Evolutionary conservation across 1,140 invertebrate genomes (phyloP).

Genomic region (Brachionus paranguensis): DNA sequence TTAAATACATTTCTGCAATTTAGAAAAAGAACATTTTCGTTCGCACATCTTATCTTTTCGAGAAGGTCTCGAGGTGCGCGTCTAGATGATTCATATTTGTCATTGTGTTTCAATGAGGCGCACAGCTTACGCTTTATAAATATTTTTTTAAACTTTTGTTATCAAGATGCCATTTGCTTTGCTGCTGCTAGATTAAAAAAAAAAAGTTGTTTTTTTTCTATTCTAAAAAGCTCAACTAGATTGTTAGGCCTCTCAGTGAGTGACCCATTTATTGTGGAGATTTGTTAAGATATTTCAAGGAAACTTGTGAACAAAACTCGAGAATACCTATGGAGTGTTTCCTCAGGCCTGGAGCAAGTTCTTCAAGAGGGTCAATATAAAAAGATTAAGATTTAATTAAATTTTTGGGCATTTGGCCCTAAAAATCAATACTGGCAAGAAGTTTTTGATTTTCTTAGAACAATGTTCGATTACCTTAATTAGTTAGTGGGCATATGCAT

Average conservation of each 20-base stretch:
- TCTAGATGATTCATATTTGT: background rate
- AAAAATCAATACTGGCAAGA: background rate
- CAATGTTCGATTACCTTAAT: background rate
- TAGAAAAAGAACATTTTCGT: background rate
- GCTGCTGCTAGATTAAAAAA: background rate
- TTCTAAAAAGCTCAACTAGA: background rate
- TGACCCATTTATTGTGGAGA: background rate
- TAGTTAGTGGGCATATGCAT: background rate
- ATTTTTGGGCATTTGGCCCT: background rate
- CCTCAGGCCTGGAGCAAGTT: background rate
- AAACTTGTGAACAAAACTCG: background rate
- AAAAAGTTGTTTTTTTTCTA: background rate
- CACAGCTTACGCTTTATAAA: background rate
- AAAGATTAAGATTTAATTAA: constrained; percentile 3
- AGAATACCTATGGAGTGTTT: background rate
- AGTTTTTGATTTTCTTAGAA: background rate
- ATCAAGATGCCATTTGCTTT: constrained; percentile 12
- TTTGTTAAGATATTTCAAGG: constrained; percentile 3
- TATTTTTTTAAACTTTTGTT: constrained; percentile 31
- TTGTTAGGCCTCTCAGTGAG: background rate
- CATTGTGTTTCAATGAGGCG: background rate
- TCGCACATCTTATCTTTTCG: background rate
- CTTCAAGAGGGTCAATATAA: background rate
- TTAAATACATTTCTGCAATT: background rate
- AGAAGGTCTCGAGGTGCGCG: too few relatives aligned